These are phyloP conservation scores for Parnassius glacialis DNA, from an alignment of 2,888 invertebrate species.

Conservation along the genomic window DNA sequence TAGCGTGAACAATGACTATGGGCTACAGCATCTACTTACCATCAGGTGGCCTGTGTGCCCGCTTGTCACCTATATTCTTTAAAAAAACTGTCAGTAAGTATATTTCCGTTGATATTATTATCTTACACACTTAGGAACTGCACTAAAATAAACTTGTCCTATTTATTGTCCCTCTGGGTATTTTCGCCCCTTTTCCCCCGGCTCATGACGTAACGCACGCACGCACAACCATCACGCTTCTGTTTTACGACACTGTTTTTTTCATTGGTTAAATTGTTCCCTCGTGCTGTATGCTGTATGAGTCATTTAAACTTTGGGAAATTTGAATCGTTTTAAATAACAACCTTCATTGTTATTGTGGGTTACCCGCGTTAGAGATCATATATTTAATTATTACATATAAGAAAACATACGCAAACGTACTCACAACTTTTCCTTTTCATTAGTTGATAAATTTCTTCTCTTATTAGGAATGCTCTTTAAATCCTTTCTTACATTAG, in stretches of 20 bases:
- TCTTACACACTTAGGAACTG: constrained; percentile 21
- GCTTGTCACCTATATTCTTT: no score
- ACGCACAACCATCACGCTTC: constrained; percentile 15
- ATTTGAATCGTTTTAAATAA: constrained; percentile 25
- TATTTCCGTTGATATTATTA: constrained; percentile 7
- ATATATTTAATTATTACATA: no score
- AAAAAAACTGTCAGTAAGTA: neutral
- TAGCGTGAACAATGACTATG: no score
- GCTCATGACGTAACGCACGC: constrained; percentile 41
- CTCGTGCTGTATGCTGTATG: constrained; percentile 32
- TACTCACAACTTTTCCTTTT: no score
- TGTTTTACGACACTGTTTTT: constrained; percentile 24
- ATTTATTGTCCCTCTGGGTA: constrained; percentile 54
- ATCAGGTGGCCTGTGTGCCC: no score
- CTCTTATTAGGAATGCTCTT: no score
- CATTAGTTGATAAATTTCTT: no score
- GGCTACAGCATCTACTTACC: no score
- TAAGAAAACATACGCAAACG: no score
- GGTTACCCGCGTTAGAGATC: no score
- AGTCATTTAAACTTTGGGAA: constrained; percentile 38
- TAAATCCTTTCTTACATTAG: no score
- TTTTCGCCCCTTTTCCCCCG: constrained; percentile 30
- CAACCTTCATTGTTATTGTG: constrained; percentile 4
- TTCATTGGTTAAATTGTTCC: constrained; percentile 26
- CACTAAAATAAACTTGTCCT: constrained; percentile 43